phyloP scores from a whole-genome alignment of 2,888 invertebrate genomes.

The Phorcus lineatus region DNA sequence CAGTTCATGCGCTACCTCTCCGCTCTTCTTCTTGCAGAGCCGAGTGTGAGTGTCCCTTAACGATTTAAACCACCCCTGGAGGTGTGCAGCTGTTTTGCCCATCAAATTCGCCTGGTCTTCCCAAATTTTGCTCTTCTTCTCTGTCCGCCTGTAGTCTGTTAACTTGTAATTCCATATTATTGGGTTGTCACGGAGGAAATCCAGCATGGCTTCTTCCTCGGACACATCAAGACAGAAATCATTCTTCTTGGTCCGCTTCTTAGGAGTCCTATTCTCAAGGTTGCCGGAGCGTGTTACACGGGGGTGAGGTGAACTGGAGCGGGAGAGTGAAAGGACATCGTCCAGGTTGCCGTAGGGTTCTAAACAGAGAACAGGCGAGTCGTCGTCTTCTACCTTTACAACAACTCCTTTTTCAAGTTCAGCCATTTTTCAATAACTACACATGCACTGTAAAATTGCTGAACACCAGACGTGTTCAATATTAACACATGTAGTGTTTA shows the following conservation, averaged over 20 bases:
- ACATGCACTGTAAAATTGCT: too few species aligned
- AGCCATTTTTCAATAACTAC: too few species aligned
- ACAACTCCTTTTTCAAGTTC: too few species aligned
- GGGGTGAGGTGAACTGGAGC: too few species aligned
- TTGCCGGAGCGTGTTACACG: too few species aligned
- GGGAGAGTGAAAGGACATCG: too few species aligned
- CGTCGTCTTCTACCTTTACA: too few species aligned
- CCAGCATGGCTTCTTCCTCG: conserved; percentile 32
- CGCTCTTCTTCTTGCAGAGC: conserved; percentile 39
- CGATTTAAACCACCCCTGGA: conserved; percentile 40
- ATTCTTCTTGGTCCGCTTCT: conserved; percentile 33
- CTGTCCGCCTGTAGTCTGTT: conserved; percentile 29
- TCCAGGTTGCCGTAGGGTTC: too few species aligned
- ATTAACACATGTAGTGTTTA: too few species aligned
- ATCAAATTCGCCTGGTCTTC: conserved; percentile 33
- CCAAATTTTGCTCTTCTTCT: conserved; percentile 35
- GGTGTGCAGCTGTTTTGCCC: conserved; percentile 28
- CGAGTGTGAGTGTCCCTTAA: conserved; percentile 35
- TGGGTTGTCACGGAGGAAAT: conserved; percentile 30
- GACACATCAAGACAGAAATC: neutral
- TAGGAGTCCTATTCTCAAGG: neutral
- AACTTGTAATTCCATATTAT: conserved; percentile 34
- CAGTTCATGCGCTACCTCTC: conserved; percentile 28
- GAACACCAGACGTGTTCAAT: too few species aligned
- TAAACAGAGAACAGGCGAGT: too few species aligned